phyloP scores from a whole-genome alignment of 2,113 vertebrate species.

The Alligator mississippiensis region DNA sequence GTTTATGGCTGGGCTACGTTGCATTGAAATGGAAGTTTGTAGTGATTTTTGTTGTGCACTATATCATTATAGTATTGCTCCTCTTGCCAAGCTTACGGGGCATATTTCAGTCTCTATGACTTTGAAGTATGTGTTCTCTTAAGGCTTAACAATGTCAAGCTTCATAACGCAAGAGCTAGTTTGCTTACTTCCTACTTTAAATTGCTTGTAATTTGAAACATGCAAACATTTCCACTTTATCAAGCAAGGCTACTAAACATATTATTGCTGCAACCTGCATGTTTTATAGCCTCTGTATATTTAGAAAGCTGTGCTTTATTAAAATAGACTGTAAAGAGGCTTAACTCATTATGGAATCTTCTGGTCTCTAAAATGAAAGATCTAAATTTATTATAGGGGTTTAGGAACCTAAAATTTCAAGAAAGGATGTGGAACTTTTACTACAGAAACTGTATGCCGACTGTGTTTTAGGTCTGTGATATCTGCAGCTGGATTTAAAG shows the following conservation, averaged over 20 bases:
- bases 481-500: background rate
- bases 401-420: conserved; percentile 35
- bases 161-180: conserved; percentile 82
- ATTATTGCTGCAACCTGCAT: conserved; percentile 83
- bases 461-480: background rate
- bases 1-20: background rate
- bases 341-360: conserved; percentile 81
- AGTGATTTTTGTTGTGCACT: conserved; percentile 9
- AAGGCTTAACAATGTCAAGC: conserved; percentile 85
- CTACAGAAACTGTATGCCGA: background rate
- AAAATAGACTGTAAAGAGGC: conserved; percentile 84
- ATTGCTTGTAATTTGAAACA: conserved; percentile 87
- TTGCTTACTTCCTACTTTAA: conserved; percentile 83
- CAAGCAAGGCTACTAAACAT: conserved; percentile 82
- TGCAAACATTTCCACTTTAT: conserved; percentile 87
- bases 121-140: conserved; percentile 79
- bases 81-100: conserved; percentile 43
- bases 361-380: conserved; percentile 77
- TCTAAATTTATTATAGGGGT: conserved; percentile 74
- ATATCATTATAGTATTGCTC: conserved; percentile 23
- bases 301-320: conserved; percentile 82
- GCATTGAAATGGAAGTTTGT: background rate
- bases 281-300: conserved; percentile 81
- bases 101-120: conserved; percentile 75
- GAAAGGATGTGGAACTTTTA: conserved; percentile 5